Base-by-base conservation (phyloP, 2,888 invertebrate genomes). In the Pachliopta kotzebuea region DNA sequence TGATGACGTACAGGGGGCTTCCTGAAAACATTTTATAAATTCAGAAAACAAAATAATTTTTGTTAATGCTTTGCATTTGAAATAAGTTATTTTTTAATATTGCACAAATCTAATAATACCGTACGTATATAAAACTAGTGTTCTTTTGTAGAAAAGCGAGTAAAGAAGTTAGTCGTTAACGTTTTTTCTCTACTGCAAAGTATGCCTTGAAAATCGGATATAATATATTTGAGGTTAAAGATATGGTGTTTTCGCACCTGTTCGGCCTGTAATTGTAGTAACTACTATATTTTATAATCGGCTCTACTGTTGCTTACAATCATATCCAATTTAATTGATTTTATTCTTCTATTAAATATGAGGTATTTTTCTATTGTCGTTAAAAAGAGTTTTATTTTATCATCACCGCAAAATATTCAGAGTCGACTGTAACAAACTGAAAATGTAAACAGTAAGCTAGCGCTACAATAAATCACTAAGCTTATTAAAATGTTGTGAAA, bases 401-500 rank as follows among this genome's bases (percentile, higher is more conserved):
- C 56, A 31, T 37, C 26, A 45, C 49, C 63, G 31, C 63, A 63
- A 59, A 58, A 59, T 23, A 23, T 26, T 62, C 11, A 21, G 14
- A 57, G 26, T 31, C 50, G n/a, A 17, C 58, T n/a, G 54, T 45
- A 21, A 63, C 63, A 63, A 58, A 58, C 20, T 53, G 18, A 50
- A 53, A 63, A 58, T 23, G 53, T n/a, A 21, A 58, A 58, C 45
- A 24, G 31, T 55, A 37, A 56, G 26, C 29, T 20, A 2, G 49
- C 26, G 11, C 26, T 11, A 49, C 17, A 52, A 20, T 42, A 66
- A 57, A 57, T 60, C 60, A n/a, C 21, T 66, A 69, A 68, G 68
- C 68, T 69, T 58, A 64, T 68, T 65, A 69, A n/a, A 57, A 66
- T 23, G 52, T 57, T 66, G 54, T 71, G 75, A 79, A 78, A 75